Percentiles rank a stretch among this genome's conserved stretches.
Evolutionary conservation across 2,113 vertebrate genomes (phyloP).

Genomic region (Orientallactaga bullata): DNA sequence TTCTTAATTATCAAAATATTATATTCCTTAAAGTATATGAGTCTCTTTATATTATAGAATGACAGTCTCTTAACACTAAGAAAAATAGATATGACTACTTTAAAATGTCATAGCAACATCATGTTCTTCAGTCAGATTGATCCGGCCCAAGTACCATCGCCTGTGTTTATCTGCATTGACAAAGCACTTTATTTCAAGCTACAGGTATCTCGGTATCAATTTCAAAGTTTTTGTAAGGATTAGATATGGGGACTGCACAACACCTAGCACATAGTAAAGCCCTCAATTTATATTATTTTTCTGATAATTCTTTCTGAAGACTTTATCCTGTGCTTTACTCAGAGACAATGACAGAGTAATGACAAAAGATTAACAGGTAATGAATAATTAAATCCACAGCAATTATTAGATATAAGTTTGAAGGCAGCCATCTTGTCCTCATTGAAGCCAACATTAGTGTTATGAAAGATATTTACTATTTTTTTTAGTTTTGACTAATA

Average conservation of each 20-base stretch:
- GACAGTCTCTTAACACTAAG: background rate
- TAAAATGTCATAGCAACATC: background rate
- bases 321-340: too few relatives aligned
- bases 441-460: background rate
- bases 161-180: background rate
- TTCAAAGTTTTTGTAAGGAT: background rate
- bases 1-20: background rate
- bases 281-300: background rate
- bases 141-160: background rate
- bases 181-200: background rate
- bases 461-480: background rate
- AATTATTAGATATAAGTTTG: background rate
- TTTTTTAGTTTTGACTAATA: background rate
- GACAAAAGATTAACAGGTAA: background rate
- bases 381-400: background rate
- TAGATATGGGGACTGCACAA: background rate
- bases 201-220: too few relatives aligned
- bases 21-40: background rate
- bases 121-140: background rate
- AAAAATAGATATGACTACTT: background rate
- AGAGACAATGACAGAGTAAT: background rate
- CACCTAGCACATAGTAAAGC: background rate
- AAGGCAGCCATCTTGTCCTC: background rate
- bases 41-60: background rate
- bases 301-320: background rate